Evolutionary conservation across 2,888 invertebrate genomes (phyloP).

Genomic region (Idaea aversata): DNA sequence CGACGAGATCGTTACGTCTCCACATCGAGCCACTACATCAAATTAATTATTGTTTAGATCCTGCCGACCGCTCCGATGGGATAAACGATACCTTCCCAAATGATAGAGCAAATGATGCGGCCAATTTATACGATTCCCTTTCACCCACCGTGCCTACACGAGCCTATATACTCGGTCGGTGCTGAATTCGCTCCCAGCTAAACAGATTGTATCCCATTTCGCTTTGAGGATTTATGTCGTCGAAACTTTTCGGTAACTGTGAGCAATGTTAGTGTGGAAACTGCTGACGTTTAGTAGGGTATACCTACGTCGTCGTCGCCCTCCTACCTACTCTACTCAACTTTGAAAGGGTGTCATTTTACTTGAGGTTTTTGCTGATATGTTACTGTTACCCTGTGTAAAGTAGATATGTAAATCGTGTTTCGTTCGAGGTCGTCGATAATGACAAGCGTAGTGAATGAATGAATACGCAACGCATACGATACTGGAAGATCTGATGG

Average conservation of each 20-base stretch:
- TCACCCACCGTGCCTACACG: constrained; percentile 13
- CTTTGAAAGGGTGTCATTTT: not conserved
- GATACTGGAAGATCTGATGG: not conserved
- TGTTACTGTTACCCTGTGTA: not conserved
- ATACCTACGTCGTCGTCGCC: too few species aligned
- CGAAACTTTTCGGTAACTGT: constrained; percentile 12
- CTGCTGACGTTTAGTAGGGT: constrained; percentile 1
- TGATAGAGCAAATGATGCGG: constrained; percentile 32
- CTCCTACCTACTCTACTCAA: not conserved
- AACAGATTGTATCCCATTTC: constrained; percentile 16
- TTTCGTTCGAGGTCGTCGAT: not conserved
- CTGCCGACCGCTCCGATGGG: constrained; percentile 31
- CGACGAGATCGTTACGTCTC: constrained; percentile 37
- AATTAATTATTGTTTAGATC: constrained; percentile 55
- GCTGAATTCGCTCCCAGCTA: constrained; percentile 6
- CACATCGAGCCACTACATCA: constrained; percentile 34
- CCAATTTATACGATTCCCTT: constrained; percentile 36
- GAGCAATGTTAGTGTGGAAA: constrained; percentile 4
- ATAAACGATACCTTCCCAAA: constrained; percentile 38
- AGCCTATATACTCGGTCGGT: not conserved
- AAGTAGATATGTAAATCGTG: not conserved
- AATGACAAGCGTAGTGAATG: not conserved
- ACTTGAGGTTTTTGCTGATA: not conserved
- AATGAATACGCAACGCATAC: not conserved
- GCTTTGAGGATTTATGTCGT: constrained; percentile 12